Evolutionary conservation across 2,113 vertebrate species (phyloP).

Genomic region (Puma concolor): DNA sequence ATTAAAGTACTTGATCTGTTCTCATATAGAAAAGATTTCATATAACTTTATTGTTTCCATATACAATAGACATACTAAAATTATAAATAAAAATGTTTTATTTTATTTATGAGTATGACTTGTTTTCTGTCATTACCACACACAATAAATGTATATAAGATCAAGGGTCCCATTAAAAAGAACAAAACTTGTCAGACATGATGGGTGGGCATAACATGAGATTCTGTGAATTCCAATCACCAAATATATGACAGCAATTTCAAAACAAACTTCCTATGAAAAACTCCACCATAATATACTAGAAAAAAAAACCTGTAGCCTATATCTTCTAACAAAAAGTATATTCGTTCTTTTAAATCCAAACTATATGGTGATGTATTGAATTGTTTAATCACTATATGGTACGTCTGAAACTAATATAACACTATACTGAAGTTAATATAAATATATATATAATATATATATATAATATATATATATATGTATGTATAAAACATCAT

Average conservation of each 20-base stretch:
- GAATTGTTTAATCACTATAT: not conserved
- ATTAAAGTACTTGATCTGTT: conserved; percentile 70
- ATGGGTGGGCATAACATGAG: not conserved
- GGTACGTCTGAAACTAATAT: not conserved
- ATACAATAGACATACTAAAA: not conserved
- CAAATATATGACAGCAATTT: conserved; percentile 18
- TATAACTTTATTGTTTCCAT: conserved; percentile 53
- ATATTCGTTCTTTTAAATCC: conserved; percentile 5
- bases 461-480: too few species aligned
- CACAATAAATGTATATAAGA: not conserved
- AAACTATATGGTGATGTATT: not conserved
- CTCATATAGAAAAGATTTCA: conserved; percentile 42
- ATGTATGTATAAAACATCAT: not conserved
- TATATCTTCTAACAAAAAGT: not conserved
- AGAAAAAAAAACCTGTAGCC: not conserved
- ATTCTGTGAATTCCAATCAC: conserved; percentile 26
- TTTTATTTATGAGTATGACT: conserved; percentile 54
- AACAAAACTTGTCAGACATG: not conserved
- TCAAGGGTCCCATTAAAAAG: not conserved
- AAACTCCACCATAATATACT: not conserved
- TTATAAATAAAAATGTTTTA: conserved; percentile 55
- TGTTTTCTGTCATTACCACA: conserved; percentile 8
- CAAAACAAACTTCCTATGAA: conserved; percentile 26
- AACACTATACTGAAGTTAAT: not conserved
- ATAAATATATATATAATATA: too few species aligned